These are phyloP conservation scores for Oreochromis niloticus DNA, from an alignment of 2,113 vertebrate genomes.

Conservation along the genomic window DNA sequence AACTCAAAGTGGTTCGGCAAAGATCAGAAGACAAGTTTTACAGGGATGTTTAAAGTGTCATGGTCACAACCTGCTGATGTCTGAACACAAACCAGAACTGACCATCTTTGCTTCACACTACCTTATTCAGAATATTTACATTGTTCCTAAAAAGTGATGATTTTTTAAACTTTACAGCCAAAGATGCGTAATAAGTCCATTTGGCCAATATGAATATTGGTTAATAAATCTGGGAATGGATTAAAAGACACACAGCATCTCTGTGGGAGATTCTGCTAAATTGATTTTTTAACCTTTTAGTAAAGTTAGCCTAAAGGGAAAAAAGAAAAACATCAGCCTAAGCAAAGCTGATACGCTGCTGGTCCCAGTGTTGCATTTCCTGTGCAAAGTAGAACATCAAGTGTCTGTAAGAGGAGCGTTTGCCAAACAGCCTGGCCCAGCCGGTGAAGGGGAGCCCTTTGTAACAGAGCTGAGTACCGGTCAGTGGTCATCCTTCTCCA, in stretches of 20 bases:
- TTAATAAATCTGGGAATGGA: background rate
- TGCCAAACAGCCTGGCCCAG: background rate
- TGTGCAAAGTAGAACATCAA: background rate
- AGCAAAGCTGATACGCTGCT: background rate
- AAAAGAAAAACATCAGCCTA: background rate
- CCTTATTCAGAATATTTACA: background rate
- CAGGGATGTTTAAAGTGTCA: background rate
- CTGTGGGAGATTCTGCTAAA: background rate
- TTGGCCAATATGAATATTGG: background rate
- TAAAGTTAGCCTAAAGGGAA: background rate
- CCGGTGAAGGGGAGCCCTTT: background rate
- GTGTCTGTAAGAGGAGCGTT: background rate
- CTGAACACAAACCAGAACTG: background rate
- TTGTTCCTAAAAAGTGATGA: background rate
- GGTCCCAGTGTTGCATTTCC: background rate
- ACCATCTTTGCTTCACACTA: background rate
- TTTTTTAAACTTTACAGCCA: background rate
- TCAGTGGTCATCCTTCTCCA: rapidly evolving
- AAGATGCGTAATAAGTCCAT: background rate
- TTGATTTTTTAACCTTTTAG: background rate
- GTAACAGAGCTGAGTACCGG: background rate
- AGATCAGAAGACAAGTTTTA: background rate
- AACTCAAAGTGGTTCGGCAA: background rate
- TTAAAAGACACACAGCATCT: background rate
- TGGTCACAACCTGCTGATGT: background rate